A percentile compares a stretch with the other conserved stretches of the same genome.
Evolutionary conservation across 2,113 vertebrate genomes (phyloP).

Genomic region (Muscicapa adusta): DNA sequence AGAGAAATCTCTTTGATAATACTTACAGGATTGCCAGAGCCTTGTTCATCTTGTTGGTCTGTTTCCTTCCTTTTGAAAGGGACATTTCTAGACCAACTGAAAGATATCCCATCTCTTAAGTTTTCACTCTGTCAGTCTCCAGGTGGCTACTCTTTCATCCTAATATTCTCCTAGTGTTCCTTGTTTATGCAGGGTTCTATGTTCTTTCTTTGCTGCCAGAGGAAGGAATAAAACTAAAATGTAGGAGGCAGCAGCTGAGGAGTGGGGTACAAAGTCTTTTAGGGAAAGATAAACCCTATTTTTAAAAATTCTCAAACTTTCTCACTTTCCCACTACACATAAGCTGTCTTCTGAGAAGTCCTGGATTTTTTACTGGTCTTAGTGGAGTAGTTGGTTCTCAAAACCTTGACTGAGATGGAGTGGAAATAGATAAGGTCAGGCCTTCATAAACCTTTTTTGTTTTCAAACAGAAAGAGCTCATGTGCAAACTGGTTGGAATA

Average conservation of each 20-base stretch:
- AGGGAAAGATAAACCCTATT: background rate
- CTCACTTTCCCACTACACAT: background rate
- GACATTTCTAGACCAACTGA: background rate
- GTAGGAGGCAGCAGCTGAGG: background rate
- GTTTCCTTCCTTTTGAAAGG: background rate
- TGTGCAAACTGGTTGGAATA: slow-evolving; percentile 83
- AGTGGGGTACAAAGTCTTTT: background rate
- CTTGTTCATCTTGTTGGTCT: background rate
- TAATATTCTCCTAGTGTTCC: background rate
- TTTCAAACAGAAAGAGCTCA: slow-evolving; percentile 82
- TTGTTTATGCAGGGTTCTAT: background rate
- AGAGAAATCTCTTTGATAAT: background rate
- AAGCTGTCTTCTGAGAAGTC: background rate
- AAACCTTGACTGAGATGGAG: background rate
- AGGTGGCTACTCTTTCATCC: background rate
- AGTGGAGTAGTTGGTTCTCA: background rate
- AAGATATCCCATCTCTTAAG: background rate
- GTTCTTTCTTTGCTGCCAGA: background rate
- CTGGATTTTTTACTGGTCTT: background rate
- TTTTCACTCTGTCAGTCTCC: background rate
- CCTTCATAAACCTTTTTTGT: background rate
- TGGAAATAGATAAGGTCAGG: background rate
- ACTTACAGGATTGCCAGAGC: background rate
- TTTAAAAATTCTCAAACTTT: background rate
- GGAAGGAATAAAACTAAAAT: background rate